These are phyloP conservation scores for Sipha maydis DNA, from an alignment of 2,888 invertebrate species.

Conservation along the genomic window DNA sequence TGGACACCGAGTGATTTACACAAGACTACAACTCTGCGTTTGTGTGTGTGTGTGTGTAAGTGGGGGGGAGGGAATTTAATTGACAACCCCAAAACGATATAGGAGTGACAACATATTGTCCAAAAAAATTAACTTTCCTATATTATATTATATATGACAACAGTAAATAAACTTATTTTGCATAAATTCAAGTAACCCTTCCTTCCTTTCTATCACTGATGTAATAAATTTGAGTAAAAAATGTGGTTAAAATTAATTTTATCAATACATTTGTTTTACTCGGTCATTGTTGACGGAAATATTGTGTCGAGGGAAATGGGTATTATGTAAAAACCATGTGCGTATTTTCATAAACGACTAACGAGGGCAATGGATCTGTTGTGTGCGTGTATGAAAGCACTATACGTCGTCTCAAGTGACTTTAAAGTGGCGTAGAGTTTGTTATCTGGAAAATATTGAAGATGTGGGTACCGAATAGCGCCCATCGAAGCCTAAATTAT, in stretches of 20 bases:
- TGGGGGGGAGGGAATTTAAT: neutral
- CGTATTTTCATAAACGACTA: neutral
- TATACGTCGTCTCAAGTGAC: conserved; percentile 41
- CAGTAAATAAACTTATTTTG: too few relatives aligned
- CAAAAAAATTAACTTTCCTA: too few relatives aligned
- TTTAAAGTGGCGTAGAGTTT: neutral
- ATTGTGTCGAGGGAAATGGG: neutral
- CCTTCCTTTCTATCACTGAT: neutral
- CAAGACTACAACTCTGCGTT: neutral
- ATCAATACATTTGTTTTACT: neutral
- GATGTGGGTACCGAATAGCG: conserved; percentile 2
- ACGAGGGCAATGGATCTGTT: neutral
- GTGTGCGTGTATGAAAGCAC: neutral
- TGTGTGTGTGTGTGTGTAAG: neutral
- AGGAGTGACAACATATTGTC: too few relatives aligned
- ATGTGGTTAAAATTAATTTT: neutral
- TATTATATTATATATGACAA: too few relatives aligned
- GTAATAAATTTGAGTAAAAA: neutral
- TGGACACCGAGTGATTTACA: conserved; percentile 5
- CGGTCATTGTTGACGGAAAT: neutral
- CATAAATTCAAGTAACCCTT: neutral
- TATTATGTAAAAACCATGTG: neutral
- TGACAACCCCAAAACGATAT: too few relatives aligned
- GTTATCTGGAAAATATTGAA: conserved; percentile 32
- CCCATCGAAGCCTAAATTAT: neutral